Percentiles rank a stretch among this genome's conserved stretches.
phyloP scores from a whole-genome alignment of 2,113 vertebrate genomes.

The Coptodon bakossiorum region DNA sequence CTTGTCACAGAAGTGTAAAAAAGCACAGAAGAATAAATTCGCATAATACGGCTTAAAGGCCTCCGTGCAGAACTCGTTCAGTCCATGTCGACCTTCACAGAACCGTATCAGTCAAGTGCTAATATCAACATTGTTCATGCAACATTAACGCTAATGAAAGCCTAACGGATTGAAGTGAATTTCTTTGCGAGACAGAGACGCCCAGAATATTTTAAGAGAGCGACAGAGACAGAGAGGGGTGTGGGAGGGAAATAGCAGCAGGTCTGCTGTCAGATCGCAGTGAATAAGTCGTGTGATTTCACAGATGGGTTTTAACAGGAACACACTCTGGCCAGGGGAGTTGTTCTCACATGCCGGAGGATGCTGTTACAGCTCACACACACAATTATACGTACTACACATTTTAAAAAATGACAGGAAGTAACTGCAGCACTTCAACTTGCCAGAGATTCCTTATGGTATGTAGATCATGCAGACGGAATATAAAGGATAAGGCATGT shows the following conservation, averaged over 20 bases:
- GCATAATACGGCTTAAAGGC: neutral
- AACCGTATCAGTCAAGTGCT: slow-evolving; percentile 23
- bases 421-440: neutral
- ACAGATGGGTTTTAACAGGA: slow-evolving; percentile 52
- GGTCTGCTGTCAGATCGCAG: slow-evolving; percentile 30
- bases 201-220: slow-evolving; percentile 15
- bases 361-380: slow-evolving; percentile 15
- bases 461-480: neutral
- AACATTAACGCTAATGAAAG: slow-evolving; percentile 50
- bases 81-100: slow-evolving; percentile 27
- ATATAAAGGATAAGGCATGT: neutral
- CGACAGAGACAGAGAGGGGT: neutral
- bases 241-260: slow-evolving; percentile 5
- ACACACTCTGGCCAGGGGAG: slow-evolving; percentile 34
- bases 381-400: neutral
- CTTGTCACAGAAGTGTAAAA: neutral
- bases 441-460: neutral
- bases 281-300: slow-evolving; percentile 35
- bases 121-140: slow-evolving; percentile 47
- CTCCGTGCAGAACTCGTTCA: neutral
- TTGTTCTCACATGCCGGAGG: slow-evolving; percentile 23
- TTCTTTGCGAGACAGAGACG: slow-evolving; percentile 2
- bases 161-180: slow-evolving; percentile 28
- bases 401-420: slow-evolving; percentile 4
- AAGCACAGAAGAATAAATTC: neutral